These are phyloP conservation scores for Dynastes hyllus DNA, from an alignment of 2,888 invertebrate species.

Conservation along the genomic window DNA sequence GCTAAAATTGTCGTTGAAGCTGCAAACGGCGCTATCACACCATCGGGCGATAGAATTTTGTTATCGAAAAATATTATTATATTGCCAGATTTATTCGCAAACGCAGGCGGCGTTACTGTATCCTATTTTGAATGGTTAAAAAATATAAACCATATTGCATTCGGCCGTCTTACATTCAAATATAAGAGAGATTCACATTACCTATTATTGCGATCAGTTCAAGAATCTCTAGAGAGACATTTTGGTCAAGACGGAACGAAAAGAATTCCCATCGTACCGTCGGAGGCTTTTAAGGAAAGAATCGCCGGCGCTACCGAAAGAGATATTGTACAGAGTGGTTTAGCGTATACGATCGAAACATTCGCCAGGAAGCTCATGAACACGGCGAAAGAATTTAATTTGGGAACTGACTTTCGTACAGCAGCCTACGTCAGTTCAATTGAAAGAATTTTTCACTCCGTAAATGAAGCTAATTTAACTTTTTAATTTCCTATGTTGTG, in stretches of 20 bases:
- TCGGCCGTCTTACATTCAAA: slow-evolving; percentile 89
- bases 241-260: slow-evolving; percentile 54
- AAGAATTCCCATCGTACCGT: slow-evolving; percentile 74
- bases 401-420: slow-evolving; percentile 71
- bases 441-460: slow-evolving; percentile 58
- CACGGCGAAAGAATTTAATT: slow-evolving; percentile 79
- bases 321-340: slow-evolving; percentile 89
- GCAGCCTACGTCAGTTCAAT: slow-evolving; percentile 58
- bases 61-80: slow-evolving; percentile 83
- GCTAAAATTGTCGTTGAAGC: slow-evolving; percentile 93
- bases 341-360: slow-evolving; percentile 88
- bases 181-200: slow-evolving; percentile 91
- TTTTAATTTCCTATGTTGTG: slow-evolving; percentile 71
- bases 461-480: slow-evolving; percentile 58
- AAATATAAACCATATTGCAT: slow-evolving; percentile 92
- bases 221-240: slow-evolving; percentile 72
- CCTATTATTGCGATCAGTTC: slow-evolving; percentile 78
- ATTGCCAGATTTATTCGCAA: slow-evolving; percentile 86
- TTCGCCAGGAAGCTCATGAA: slow-evolving; percentile 80
- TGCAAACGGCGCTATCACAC: slow-evolving; percentile 92
- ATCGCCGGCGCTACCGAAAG: slow-evolving; percentile 86
- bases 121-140: slow-evolving; percentile 95
- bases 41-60: slow-evolving; percentile 86
- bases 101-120: slow-evolving; percentile 92
- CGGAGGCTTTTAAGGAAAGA: slow-evolving; percentile 81